These are phyloP conservation scores for Lophura nycthemera DNA, from an alignment of 2,113 vertebrate genomes.

Conservation along the genomic window DNA sequence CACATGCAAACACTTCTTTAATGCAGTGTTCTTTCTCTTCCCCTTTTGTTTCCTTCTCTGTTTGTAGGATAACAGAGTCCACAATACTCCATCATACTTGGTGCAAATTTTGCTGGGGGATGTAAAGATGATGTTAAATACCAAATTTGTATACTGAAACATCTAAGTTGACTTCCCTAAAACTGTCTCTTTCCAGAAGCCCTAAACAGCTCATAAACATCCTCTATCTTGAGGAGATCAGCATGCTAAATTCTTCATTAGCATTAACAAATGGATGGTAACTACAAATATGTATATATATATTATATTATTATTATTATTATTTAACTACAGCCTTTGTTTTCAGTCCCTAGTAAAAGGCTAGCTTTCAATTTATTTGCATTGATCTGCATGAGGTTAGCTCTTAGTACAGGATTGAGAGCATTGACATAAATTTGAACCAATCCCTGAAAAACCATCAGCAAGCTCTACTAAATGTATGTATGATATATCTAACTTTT, in stretches of 20 bases:
- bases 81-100: accelerated
- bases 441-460: not conserved
- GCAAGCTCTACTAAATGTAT: not conserved
- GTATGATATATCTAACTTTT: not conserved
- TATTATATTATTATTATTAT: too few species aligned
- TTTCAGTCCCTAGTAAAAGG: not conserved
- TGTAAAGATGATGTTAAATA: not conserved
- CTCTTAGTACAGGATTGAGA: not conserved
- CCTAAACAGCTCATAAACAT: not conserved
- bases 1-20: not conserved
- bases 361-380: not conserved
- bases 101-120: not conserved
- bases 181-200: not conserved
- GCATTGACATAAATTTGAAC: not conserved
- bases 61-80: not conserved
- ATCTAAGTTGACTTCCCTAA: not conserved
- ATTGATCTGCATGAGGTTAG: accelerated
- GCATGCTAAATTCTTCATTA: not conserved
- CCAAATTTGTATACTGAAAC: not conserved
- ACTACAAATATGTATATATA: not conserved
- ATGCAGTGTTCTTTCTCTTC: not conserved
- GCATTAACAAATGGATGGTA: not conserved
- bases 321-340: not conserved
- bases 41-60: not conserved
- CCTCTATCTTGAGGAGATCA: not conserved